Evolutionary conservation across 2,113 vertebrate species (phyloP).

Genomic region (Melanostigma gelatinosum): DNA sequence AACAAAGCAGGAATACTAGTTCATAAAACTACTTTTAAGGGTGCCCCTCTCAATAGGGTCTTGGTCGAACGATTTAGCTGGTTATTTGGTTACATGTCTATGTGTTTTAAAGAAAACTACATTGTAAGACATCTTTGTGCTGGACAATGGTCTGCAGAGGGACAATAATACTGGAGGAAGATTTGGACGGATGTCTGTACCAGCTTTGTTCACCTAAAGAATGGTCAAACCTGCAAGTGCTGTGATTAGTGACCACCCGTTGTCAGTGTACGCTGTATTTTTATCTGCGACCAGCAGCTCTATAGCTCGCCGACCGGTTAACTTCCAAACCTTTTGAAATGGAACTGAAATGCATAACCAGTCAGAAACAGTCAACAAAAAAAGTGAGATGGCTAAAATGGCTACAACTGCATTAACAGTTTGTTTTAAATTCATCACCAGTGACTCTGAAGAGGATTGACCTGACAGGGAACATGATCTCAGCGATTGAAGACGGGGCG

Average conservation of each 20-base stretch:
- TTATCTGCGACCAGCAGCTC: background rate
- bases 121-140: background rate
- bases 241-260: background rate
- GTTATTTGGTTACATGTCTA: background rate
- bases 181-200: too few relatives aligned
- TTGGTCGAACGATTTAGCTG: background rate
- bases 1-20: background rate
- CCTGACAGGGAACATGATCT: slow-evolving; percentile 93
- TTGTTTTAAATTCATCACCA: slow-evolving; percentile 60
- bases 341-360: background rate
- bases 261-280: background rate
- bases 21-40: background rate
- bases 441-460: slow-evolving; percentile 96
- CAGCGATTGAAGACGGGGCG: slow-evolving; percentile 95
- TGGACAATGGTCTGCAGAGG: background rate
- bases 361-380: background rate
- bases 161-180: too few relatives aligned
- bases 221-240: background rate
- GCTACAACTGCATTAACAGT: background rate
- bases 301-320: background rate
- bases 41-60: background rate
- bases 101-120: background rate
- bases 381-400: background rate
- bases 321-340: background rate
- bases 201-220: too few relatives aligned